These are phyloP conservation scores for Megathymus violae DNA, from an alignment of 1,140 invertebrate species.

Conservation along the genomic window DNA sequence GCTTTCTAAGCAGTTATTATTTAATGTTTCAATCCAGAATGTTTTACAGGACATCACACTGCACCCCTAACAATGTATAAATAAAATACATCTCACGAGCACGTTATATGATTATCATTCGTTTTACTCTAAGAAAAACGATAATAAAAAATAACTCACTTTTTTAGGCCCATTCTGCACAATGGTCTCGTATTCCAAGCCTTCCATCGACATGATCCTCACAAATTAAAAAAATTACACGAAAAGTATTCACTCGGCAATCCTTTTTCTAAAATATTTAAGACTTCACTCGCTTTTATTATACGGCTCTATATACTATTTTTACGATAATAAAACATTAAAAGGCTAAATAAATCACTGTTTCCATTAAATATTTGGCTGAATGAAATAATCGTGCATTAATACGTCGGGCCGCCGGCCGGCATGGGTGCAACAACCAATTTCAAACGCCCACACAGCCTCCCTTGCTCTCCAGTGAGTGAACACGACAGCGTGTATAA, in stretches of 20 bases:
- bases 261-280: constrained; percentile 22
- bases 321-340: constrained; percentile 42
- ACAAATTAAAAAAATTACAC: constrained; percentile 56
- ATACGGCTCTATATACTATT: constrained; percentile 18
- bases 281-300: constrained; percentile 42
- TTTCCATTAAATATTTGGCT: constrained; percentile 61
- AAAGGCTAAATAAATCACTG: constrained; percentile 62
- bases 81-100: no score
- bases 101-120: no score
- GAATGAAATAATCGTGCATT: constrained; percentile 55
- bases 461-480: constrained; percentile 67
- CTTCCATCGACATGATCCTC: constrained; percentile 80
- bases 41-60: no score
- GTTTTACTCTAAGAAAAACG: neutral
- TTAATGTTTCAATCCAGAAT: no score
- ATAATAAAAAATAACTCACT: constrained; percentile 65
- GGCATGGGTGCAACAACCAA: constrained; percentile 61
- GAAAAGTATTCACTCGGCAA: constrained; percentile 35
- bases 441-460: constrained; percentile 73
- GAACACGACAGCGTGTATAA: constrained; percentile 44
- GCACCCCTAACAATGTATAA: no score
- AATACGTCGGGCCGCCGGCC: constrained; percentile 60
- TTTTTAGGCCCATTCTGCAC: constrained; percentile 84
- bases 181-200: constrained; percentile 83
- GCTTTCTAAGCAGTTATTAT: no score